These are phyloP conservation scores for Falco cherrug DNA, from an alignment of 2,797 vertebrate species.

Conservation along the genomic window DNA sequence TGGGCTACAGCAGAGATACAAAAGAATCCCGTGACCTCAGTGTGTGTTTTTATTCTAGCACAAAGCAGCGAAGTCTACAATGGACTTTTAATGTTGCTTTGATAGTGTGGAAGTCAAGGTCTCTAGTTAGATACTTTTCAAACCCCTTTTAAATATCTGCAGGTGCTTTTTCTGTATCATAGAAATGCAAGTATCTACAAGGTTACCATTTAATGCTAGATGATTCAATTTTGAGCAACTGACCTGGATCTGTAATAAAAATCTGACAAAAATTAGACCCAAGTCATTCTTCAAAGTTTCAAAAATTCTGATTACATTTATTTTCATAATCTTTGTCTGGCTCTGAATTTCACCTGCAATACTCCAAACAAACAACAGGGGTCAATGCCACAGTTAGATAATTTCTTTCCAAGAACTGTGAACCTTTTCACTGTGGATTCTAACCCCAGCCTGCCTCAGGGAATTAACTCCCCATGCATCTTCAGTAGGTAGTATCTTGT, in stretches of 20 bases:
- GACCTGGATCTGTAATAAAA: background rate
- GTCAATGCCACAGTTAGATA: background rate
- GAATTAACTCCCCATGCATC: background rate
- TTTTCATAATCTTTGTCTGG: background rate
- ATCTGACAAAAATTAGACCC: conserved; percentile 14
- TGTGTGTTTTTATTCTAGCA: conserved; percentile 36
- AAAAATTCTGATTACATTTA: background rate
- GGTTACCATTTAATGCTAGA: background rate
- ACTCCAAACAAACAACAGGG: background rate
- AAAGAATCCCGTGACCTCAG: conserved; percentile 47
- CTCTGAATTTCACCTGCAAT: background rate
- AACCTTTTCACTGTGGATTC: background rate
- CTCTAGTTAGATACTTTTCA: conserved; percentile 4
- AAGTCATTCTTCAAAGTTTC: background rate
- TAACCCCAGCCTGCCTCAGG: background rate
- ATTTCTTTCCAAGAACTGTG: background rate
- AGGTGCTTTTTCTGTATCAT: background rate
- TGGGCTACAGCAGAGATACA: conserved; percentile 32
- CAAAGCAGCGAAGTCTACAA: conserved; percentile 24
- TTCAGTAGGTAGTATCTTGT: background rate
- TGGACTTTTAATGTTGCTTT: conserved; percentile 16
- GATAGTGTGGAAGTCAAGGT: background rate
- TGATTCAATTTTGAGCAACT: background rate
- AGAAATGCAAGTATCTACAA: background rate
- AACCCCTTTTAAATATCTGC: conserved; percentile 11